Evolutionary conservation across 2,797 vertebrate species (phyloP).

Genomic region (Antrozous pallidus): DNA sequence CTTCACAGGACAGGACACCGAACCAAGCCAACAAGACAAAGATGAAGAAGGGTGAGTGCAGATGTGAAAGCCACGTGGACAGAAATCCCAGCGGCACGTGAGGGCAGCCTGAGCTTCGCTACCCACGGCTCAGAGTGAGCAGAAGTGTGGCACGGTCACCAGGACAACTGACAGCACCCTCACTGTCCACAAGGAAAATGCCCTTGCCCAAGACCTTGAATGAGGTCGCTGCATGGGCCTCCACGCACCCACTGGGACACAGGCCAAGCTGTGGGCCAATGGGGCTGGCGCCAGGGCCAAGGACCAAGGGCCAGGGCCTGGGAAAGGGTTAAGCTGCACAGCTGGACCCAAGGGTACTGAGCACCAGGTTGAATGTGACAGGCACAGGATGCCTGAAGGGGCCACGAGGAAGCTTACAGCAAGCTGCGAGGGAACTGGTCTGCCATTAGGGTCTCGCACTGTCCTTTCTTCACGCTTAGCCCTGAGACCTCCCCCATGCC

Average conservation of each 20-base stretch:
- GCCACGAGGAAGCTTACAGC: not conserved
- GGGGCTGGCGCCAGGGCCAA: not conserved
- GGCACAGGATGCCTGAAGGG: not conserved
- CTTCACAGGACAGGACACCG: not conserved
- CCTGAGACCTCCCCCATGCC: not conserved
- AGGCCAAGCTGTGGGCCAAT: not conserved
- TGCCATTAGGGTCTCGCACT: not conserved
- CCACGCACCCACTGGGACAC: not conserved
- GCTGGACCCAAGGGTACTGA: not conserved
- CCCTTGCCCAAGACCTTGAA: not conserved
- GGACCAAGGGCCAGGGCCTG: not conserved
- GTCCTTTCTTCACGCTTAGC: not conserved
- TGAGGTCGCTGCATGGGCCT: not conserved
- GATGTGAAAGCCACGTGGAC: not conserved
- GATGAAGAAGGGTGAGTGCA: not conserved
- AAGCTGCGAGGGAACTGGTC: not conserved
- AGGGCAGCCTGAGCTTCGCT: not conserved
- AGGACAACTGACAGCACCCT: not conserved
- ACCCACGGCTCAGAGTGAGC: not conserved
- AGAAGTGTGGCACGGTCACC: not conserved
- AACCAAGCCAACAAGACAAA: not conserved
- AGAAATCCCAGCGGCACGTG: not conserved
- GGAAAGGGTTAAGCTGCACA: not conserved
- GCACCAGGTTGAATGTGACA: not conserved
- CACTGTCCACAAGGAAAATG: not conserved